Percentiles rank a stretch among this genome's conserved stretches.
phyloP scores from a whole-genome alignment of 2,797 vertebrate species.

The Novumbra hubbsi region DNA sequence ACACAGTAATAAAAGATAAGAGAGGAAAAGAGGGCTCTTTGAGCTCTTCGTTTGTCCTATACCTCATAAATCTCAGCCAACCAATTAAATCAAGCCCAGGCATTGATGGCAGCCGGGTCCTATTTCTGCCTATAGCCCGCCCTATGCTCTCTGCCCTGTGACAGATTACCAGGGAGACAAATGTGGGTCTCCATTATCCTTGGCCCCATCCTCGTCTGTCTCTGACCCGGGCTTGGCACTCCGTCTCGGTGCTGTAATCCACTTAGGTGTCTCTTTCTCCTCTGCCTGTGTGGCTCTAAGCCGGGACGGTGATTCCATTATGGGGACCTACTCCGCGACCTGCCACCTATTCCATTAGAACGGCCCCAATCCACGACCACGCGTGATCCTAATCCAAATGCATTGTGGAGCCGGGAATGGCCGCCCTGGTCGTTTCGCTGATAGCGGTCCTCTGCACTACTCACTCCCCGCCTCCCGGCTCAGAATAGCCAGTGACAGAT shows the following conservation, averaged over 20 bases:
- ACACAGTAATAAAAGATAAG: slow-evolving; percentile 38
- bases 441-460: slow-evolving; percentile 24
- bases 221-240: slow-evolving; percentile 59
- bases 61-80: slow-evolving; percentile 28
- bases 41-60: slow-evolving; percentile 47
- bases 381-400: slow-evolving; percentile 56
- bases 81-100: slow-evolving; percentile 63
- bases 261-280: slow-evolving; percentile 71
- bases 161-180: slow-evolving; percentile 56
- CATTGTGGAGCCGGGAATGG: slow-evolving; percentile 56
- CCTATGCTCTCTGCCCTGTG: neutral
- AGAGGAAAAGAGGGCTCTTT: slow-evolving; percentile 34
- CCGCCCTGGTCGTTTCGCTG: slow-evolving; percentile 3
- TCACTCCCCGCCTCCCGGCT: slow-evolving; percentile 12
- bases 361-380: slow-evolving; percentile 64
- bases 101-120: slow-evolving; percentile 43
- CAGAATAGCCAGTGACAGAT: slow-evolving; percentile 59
- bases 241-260: slow-evolving; percentile 66
- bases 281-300: slow-evolving; percentile 49
- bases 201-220: slow-evolving; percentile 51
- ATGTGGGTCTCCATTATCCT: slow-evolving; percentile 51
- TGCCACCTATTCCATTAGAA: slow-evolving; percentile 76
- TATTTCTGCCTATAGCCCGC: slow-evolving; percentile 25
- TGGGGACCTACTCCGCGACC: slow-evolving; percentile 66
- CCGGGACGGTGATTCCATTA: slow-evolving; percentile 72